Evolutionary conservation across 2,797 vertebrate genomes (phyloP).

Genomic region (Manis javanica): DNA sequence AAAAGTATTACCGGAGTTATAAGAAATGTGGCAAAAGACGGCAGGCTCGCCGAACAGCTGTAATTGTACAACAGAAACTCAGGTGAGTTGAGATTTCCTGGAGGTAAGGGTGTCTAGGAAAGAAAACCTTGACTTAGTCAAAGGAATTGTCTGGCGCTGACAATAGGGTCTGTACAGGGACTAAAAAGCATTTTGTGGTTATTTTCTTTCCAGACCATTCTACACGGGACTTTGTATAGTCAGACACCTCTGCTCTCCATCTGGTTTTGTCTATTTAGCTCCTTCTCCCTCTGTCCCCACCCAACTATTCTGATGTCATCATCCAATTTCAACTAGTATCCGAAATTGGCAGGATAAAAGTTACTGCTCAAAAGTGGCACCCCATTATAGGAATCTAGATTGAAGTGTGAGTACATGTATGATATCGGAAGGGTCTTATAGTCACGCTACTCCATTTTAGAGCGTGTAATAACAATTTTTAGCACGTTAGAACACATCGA

Average conservation of each 20-base stretch:
- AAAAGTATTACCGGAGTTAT: conserved; percentile 99
- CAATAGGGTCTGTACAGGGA: fast-evolving
- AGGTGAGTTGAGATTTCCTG: conserved; percentile 86
- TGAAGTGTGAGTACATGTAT: fast-evolving
- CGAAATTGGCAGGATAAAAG: background rate
- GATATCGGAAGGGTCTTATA: background rate
- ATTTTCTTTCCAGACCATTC: background rate
- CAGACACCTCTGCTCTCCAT: fast-evolving
- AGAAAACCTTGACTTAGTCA: background rate
- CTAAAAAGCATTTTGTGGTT: fast-evolving
- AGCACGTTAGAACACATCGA: background rate
- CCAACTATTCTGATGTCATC: background rate
- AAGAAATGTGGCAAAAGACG: conserved; percentile 94
- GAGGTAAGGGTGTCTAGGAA: background rate
- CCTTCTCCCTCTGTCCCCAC: background rate
- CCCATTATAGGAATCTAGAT: fast-evolving
- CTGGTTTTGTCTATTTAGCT: background rate
- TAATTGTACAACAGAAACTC: conserved; percentile 96
- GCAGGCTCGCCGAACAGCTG: conserved; percentile 92
- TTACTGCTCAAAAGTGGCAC: background rate
- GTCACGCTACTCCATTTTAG: background rate
- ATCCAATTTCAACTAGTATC: background rate
- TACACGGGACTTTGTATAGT: fast-evolving
- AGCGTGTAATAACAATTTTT: background rate
- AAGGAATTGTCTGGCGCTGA: no score